phyloP scores from a whole-genome alignment of 1,140 invertebrate genomes.

The Brachionus sp. region DNA sequence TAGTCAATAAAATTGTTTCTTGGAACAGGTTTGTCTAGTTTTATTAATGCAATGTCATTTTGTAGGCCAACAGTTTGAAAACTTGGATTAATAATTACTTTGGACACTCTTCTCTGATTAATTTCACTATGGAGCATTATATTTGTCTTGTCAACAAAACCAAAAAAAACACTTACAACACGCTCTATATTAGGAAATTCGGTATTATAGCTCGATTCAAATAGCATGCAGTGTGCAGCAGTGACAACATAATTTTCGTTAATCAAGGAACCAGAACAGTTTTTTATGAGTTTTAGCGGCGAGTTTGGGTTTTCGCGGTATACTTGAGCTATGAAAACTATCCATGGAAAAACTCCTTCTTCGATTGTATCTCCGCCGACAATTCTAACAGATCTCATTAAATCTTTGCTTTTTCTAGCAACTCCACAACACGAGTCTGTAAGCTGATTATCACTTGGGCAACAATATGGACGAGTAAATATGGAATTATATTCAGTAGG shows the following conservation, averaged over 20 bases:
- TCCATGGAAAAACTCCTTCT: conserved; percentile 20
- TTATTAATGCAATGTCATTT: conserved; percentile 9
- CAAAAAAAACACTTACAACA: background rate
- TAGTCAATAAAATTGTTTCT: background rate
- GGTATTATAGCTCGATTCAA: background rate
- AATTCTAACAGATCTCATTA: background rate
- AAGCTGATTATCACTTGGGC: background rate
- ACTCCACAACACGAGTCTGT: conserved; percentile 4
- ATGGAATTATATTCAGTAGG: background rate
- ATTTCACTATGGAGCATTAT: background rate
- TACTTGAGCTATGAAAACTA: background rate
- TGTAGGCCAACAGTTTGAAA: background rate
- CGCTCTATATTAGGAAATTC: conserved; percentile 15
- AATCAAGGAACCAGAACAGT: conserved; percentile 80
- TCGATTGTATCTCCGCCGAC: background rate
- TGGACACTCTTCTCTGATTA: background rate
- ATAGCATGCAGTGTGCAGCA: conserved; percentile 74
- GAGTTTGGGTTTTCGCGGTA: background rate
- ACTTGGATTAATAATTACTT: background rate
- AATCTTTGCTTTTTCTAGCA: background rate
- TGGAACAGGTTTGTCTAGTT: background rate
- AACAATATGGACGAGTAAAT: background rate
- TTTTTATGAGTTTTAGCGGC: background rate
- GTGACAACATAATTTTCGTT: conserved; percentile 75
- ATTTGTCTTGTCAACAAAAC: conserved; percentile 10